Evolutionary conservation across 2,113 vertebrate species (phyloP).

Genomic region (Alligator sinensis): DNA sequence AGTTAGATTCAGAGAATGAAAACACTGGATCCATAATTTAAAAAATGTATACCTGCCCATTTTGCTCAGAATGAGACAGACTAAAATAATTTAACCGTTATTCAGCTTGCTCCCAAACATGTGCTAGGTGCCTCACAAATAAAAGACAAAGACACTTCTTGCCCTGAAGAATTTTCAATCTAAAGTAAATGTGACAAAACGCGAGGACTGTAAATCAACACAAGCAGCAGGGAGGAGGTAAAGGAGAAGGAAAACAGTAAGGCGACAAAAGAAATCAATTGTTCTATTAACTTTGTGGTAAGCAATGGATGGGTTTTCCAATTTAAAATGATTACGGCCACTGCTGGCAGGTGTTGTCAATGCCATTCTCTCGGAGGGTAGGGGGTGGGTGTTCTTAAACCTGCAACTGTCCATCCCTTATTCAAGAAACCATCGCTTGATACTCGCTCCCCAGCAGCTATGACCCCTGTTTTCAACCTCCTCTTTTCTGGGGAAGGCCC

Average conservation of each 20-base stretch:
- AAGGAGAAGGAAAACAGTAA: background rate
- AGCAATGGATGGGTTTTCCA: background rate
- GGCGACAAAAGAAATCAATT: background rate
- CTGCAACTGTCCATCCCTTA: too few species aligned
- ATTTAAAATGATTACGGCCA: too few species aligned
- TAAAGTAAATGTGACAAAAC: background rate
- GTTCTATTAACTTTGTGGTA: background rate
- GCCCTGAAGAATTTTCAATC: background rate
- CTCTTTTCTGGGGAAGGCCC: too few species aligned
- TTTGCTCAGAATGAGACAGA: background rate
- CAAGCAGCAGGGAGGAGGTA: background rate
- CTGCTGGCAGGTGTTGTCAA: too few species aligned
- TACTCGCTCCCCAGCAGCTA: too few species aligned
- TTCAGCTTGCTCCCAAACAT: background rate
- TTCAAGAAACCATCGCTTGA: too few species aligned
- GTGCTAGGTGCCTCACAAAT: background rate
- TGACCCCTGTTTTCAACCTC: too few species aligned
- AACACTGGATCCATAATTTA: fast-evolving
- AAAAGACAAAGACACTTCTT: background rate
- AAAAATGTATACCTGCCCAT: too few species aligned
- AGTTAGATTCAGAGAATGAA: fast-evolving
- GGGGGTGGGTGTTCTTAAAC: too few species aligned
- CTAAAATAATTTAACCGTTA: background rate
- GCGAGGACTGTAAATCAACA: background rate
- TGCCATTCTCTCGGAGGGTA: too few species aligned